phyloP scores from a whole-genome alignment of 2,888 invertebrate species.

The Thalpophila matura region DNA sequence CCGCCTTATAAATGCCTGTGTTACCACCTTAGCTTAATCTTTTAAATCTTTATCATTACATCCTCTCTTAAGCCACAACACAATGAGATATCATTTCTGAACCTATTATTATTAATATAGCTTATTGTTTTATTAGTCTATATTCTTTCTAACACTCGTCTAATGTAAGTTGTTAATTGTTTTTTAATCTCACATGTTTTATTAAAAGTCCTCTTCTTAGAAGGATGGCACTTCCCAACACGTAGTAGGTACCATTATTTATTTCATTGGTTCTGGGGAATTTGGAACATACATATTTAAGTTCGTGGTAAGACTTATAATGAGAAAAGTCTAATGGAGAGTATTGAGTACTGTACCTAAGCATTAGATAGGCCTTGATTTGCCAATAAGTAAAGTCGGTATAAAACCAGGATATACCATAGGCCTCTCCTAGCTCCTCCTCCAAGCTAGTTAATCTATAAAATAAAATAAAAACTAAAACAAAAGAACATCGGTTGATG shows the following conservation, averaged over 20 bases:
- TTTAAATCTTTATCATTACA: too few relatives aligned
- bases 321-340: neutral
- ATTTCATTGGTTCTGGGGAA: slow-evolving; percentile 14
- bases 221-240: slow-evolving; percentile 5
- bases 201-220: neutral
- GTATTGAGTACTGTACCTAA: neutral
- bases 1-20: too few relatives aligned
- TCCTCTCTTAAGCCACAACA: too few relatives aligned
- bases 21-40: too few relatives aligned
- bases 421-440: too few relatives aligned
- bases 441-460: too few relatives aligned
- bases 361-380: too few relatives aligned
- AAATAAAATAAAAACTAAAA: too few relatives aligned
- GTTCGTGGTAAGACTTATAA: slow-evolving; percentile 3
- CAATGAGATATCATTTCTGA: too few relatives aligned
- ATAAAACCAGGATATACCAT: too few relatives aligned
- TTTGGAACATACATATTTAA: neutral
- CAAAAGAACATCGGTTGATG: too few relatives aligned
- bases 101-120: neutral
- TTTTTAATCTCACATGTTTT: slow-evolving; percentile 10
- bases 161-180: slow-evolving; percentile 16
- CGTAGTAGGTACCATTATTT: slow-evolving; percentile 10
- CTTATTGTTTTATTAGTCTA: neutral
- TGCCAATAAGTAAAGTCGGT: too few relatives aligned
- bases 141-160: neutral